These are phyloP conservation scores for Callaeas wilsoni DNA, from an alignment of 2,113 vertebrate genomes.

Conservation along the genomic window DNA sequence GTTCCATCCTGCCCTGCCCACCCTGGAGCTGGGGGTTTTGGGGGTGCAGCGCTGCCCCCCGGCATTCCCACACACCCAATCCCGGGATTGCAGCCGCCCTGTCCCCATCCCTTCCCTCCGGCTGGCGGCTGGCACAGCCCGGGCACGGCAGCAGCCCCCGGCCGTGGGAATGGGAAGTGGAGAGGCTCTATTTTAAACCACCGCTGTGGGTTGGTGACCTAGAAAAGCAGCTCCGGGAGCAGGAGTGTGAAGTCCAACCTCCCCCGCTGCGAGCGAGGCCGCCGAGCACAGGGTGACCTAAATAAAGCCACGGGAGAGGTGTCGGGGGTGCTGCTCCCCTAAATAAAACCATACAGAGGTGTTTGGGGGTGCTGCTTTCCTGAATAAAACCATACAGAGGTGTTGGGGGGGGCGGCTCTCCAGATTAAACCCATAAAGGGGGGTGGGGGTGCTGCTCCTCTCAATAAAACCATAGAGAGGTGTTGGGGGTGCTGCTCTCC, in stretches of 20 bases:
- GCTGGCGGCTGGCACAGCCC: neutral
- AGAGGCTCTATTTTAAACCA: constrained; percentile 36
- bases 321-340: neutral
- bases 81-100: neutral
- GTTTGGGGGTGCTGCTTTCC: neutral
- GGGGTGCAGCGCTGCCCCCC: neutral
- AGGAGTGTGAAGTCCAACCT: constrained; percentile 55
- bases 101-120: neutral
- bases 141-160: neutral
- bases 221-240: constrained; percentile 57
- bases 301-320: neutral
- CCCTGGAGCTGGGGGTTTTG: neutral
- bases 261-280: neutral
- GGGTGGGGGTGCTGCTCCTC: neutral
- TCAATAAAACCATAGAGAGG: neutral
- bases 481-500: rapidly evolving
- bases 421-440: rapidly evolving
- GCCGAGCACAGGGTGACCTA: constrained; percentile 42
- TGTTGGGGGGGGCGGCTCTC: rapidly evolving
- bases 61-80: rapidly evolving
- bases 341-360: rapidly evolving
- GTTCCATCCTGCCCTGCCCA: neutral
- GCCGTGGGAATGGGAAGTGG: constrained; percentile 9
- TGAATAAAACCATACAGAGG: rapidly evolving
- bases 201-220: constrained; percentile 59